These are phyloP conservation scores for Macrotrachela quadricornifera DNA, from an alignment of 1,140 invertebrate genomes.

Conservation along the genomic window DNA sequence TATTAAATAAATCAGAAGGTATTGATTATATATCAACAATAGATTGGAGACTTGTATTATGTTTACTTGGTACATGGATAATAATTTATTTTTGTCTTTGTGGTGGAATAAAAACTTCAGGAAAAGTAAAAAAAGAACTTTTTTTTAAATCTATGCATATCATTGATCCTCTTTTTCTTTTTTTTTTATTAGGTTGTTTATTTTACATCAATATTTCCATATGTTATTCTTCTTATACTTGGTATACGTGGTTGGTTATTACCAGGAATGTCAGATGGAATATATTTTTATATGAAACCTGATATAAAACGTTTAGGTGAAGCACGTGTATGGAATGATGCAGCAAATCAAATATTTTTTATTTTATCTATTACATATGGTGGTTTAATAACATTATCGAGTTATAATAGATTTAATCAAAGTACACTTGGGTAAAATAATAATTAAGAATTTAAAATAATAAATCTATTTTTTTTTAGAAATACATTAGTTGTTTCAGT, in stretches of 20 bases:
- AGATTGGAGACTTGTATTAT: conserved; percentile 6
- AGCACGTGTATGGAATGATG: conserved; percentile 52
- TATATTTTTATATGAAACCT: conserved; percentile 15
- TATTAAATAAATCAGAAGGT: conserved; percentile 12
- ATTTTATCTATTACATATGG: conserved; percentile 62
- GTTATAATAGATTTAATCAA: conserved; percentile 53
- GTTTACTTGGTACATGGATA: conserved; percentile 8
- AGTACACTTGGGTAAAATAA: conserved; percentile 14
- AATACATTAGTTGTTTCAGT: conserved; percentile 83
- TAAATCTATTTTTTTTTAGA: conserved; percentile 32
- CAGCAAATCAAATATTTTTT: conserved; percentile 66
- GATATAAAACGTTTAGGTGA: conserved; percentile 9
- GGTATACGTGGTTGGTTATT: conserved; percentile 71
- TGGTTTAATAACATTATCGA: conserved; percentile 54
- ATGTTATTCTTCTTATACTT: conserved; percentile 63
- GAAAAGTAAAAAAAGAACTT: conserved; percentile 22
- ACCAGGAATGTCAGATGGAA: conserved; percentile 22
- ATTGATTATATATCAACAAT: conserved; percentile 8
- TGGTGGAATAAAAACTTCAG: conserved; percentile 25
- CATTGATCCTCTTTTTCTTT: not conserved
- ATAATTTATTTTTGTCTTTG: conserved; percentile 11
- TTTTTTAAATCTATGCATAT: not conserved
- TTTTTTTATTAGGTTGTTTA: conserved; percentile 45
- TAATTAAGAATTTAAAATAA: too few relatives aligned
- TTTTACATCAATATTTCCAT: conserved; percentile 83